These are phyloP conservation scores for Montipora capricornis DNA, from an alignment of 64 coral and sea anemone genomes.

Conservation along the genomic window DNA sequence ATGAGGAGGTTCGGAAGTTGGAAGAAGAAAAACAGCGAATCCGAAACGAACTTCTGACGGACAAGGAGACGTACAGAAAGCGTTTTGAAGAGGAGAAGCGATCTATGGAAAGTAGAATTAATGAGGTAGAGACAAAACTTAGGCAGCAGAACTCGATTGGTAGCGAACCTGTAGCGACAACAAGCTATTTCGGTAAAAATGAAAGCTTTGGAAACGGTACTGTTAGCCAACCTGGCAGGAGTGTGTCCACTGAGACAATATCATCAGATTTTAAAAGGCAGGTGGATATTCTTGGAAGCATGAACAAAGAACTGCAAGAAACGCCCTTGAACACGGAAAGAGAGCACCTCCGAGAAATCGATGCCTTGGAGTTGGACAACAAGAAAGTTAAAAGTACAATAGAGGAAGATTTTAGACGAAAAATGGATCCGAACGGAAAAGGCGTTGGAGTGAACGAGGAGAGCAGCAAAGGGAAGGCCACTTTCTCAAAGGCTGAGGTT, in stretches of 20 bases:
- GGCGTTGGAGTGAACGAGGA: not conserved
- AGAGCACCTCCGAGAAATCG: conserved; percentile 18
- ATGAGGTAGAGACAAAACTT: conserved; percentile 45
- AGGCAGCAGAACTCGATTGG: not conserved
- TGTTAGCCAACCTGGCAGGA: not conserved
- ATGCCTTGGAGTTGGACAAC: conserved; percentile 10
- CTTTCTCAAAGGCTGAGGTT: not conserved
- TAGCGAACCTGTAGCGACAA: not conserved
- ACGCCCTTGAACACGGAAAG: not conserved
- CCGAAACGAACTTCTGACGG: conserved; percentile 50
- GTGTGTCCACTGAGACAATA: not conserved
- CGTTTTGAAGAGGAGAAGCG: conserved; percentile 56
- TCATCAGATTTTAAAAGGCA: not conserved
- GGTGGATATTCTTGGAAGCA: not conserved
- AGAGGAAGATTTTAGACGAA: conserved; percentile 12
- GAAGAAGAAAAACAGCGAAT: conserved; percentile 62
- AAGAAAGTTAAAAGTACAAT: conserved; percentile 1
- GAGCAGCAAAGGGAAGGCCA: not conserved
- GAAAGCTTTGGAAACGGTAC: not conserved
- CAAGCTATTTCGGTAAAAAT: not conserved
- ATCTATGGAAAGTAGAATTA: conserved; percentile 56
- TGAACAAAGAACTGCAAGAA: conserved; percentile 14
- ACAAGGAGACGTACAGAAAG: conserved; percentile 40
- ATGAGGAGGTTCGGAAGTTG: conserved; percentile 38
- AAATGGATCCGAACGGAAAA: conserved; percentile 6